Evolutionary conservation across 2,888 invertebrate genomes (phyloP), one percentile per base, ranked within the genome.

Genomic region (Limnephilus auricula): DNA sequence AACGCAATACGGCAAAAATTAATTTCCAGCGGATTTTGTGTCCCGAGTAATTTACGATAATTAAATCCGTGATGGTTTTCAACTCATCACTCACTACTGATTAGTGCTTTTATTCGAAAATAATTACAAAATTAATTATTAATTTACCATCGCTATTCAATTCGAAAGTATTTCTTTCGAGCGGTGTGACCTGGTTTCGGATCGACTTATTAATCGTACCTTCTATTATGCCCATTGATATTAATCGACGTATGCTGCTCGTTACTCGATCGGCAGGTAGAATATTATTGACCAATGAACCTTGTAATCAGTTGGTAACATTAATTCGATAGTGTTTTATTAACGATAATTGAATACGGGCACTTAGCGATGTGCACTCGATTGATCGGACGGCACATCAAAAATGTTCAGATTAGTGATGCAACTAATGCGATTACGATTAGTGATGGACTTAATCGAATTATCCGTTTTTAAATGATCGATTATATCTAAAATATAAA

Each of bases 321-420:
- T 25, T 82, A 82, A 32, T 32, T 82, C 82, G 34, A 10, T 32
- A 32, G 82, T 82, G 82, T 82, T 32, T 15, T 82, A 37, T 25
- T 82, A 34, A 82, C 34, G 25, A 34, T 82, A 82, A 82, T 34
- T 34, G 82, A 82, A n/a, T 82, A 82, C 32, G 34, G 34, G 82
- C 25, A 65, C 65, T 65, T 82, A 34, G 32, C 34, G 34, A 82
- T 82, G 82, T 34, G 82, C 34, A 82, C 82, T 82, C 31, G 31
- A 15, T 82, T 82, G 82, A 82, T 25, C 25, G 34, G 82, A 32
- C 65, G 25, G 32, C 82, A 10, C 82, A 34, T 34, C 82, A 34
- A 25, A 25, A 82, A 82, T 34, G 34, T 25, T 25, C 25, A 65
- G 25, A 65, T 65, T 65, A 65, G 65, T 65, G 65, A 65, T 65